Percentiles rank a stretch among this genome's conserved stretches.
Evolutionary conservation across 2,797 vertebrate species (phyloP).

Genomic region (Bovichtus diacanthus): DNA sequence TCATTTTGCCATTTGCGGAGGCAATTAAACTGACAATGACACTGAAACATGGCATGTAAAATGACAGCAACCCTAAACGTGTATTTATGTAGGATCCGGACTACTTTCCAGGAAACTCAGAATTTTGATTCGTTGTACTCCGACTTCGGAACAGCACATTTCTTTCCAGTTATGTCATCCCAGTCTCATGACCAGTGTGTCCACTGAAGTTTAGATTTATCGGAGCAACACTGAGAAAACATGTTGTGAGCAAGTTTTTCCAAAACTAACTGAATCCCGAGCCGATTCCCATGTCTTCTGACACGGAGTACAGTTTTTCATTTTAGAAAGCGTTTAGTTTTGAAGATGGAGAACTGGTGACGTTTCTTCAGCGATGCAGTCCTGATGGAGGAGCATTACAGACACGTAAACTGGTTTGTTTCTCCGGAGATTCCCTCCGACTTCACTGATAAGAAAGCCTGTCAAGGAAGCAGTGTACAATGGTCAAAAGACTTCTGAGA

Average conservation of each 20-base stretch:
- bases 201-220: slow-evolving; percentile 32
- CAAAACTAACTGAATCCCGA: slow-evolving; percentile 27
- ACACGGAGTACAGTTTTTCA: rapidly evolving
- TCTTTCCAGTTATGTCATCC: slow-evolving; percentile 41
- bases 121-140: not conserved
- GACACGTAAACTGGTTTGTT: not conserved
- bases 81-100: not conserved
- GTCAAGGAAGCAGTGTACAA: slow-evolving; percentile 37
- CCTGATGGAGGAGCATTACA: not conserved
- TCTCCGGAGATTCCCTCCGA: slow-evolving; percentile 2
- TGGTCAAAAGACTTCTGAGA: slow-evolving; percentile 21
- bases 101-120: not conserved
- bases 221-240: slow-evolving; percentile 16
- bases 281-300: slow-evolving; percentile 20
- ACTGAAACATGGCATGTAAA: not conserved
- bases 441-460: slow-evolving; percentile 15
- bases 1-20: not conserved
- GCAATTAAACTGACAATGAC: not conserved
- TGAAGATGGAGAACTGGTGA: not conserved
- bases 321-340: not conserved
- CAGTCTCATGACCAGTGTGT: slow-evolving; percentile 27
- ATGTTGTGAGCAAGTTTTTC: slow-evolving; percentile 43
- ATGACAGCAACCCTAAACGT: not conserved
- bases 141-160: slow-evolving; percentile 2
- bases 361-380: not conserved